Conservation (phyloP, 2,113 vertebrate genomes). For the Turdus rufiventris region DNA sequence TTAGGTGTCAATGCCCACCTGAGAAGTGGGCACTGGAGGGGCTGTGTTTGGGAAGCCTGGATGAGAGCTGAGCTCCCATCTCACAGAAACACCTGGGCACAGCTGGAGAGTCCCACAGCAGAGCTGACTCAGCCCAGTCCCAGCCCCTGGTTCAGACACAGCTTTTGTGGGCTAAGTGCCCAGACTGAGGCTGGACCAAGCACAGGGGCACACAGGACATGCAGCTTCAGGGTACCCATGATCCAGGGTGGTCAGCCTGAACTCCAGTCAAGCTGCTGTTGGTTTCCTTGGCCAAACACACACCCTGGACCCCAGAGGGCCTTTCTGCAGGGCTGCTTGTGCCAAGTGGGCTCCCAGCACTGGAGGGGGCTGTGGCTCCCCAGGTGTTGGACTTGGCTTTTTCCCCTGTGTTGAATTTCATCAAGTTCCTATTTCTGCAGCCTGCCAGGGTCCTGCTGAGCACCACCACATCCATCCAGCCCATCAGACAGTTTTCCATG, state of each 20-base stretch:
- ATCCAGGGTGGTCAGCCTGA: rapidly evolving
- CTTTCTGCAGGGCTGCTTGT: neutral
- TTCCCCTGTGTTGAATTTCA: neutral
- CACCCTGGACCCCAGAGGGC: neutral
- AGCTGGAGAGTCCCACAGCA: neutral
- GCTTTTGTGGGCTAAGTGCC: neutral
- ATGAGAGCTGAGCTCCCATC: neutral
- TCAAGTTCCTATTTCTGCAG: neutral
- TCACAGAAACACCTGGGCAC: rapidly evolving
- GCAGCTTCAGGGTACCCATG: rapidly evolving
- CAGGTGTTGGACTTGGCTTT: neutral
- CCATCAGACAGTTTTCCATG: neutral
- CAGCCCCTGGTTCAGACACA: neutral
- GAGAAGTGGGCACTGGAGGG: neutral
- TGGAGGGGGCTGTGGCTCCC: neutral
- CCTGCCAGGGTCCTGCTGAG: neutral
- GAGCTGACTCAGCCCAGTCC: neutral
- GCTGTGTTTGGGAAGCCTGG: neutral
- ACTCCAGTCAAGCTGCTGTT: neutral
- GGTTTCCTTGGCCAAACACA: neutral
- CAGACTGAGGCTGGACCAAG: neutral
- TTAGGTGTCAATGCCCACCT: neutral
- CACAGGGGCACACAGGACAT: neutral
- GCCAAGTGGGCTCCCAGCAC: no score
- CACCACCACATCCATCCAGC: neutral